A percentile compares a stretch with the other conserved stretches of the same genome.
phyloP scores from a whole-genome alignment of 2,888 invertebrate species.

The Diadegma fenestrale region DNA sequence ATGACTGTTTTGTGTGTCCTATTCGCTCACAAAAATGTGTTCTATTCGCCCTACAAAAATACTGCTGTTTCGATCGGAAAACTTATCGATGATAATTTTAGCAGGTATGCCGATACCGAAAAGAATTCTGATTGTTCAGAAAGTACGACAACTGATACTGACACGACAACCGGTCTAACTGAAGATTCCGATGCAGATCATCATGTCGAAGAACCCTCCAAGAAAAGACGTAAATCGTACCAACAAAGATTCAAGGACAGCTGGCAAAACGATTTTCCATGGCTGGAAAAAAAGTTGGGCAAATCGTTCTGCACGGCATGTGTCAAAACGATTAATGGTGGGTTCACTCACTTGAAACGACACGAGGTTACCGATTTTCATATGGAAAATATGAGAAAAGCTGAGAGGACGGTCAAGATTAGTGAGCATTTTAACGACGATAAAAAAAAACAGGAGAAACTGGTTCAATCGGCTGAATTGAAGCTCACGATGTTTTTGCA shows the following conservation, averaged over 20 bases:
- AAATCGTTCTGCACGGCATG: neutral
- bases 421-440: slow-evolving; percentile 6
- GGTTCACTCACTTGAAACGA: neutral
- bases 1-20: no score
- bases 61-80: no score
- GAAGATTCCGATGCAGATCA: no score
- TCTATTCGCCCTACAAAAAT: no score
- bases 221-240: neutral
- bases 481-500: slow-evolving; percentile 5
- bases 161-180: no score
- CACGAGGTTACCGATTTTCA: neutral
- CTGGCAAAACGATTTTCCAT: neutral
- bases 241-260: neutral
- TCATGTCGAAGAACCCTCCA: no score
- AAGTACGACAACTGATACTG: no score
- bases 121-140: no score
- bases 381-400: neutral
- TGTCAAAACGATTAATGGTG: slow-evolving; percentile 8
- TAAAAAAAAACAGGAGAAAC: neutral
- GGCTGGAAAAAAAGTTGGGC: slow-evolving; percentile 6
- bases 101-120: no score
- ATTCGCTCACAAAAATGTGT: no score
- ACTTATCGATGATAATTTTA: no score
- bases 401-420: neutral
- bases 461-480: neutral